These are phyloP conservation scores for Siniperca obscura DNA, from an alignment of 2,797 vertebrate genomes.

Conservation along the genomic window DNA sequence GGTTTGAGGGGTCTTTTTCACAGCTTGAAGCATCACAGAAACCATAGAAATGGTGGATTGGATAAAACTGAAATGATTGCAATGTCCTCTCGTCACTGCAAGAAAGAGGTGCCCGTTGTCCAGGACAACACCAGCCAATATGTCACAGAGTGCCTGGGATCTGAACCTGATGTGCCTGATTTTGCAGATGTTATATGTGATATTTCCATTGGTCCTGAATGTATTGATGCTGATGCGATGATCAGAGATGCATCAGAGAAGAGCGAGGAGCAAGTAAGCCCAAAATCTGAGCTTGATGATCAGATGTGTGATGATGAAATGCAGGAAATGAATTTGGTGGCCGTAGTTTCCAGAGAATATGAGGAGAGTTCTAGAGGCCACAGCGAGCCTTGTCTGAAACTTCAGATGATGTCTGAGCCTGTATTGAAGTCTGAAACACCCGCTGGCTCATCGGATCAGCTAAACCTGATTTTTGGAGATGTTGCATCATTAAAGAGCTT, in stretches of 20 bases:
- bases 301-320: conserved; percentile 53
- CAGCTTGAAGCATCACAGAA: conserved; percentile 93
- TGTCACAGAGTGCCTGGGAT: conserved; percentile 75
- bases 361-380: conserved; percentile 51
- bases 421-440: conserved; percentile 64
- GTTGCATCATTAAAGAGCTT: conserved; percentile 97
- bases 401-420: conserved; percentile 77
- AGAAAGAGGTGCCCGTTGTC: conserved; percentile 75
- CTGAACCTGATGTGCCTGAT: conserved; percentile 84
- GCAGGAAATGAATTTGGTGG: conserved; percentile 46
- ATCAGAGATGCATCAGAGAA: conserved; percentile 53
- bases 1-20: conserved; percentile 92
- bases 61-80: conserved; percentile 85
- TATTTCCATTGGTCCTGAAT: conserved; percentile 71
- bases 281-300: conserved; percentile 54
- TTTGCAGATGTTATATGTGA: conserved; percentile 63
- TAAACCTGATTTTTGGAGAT: conserved; percentile 89
- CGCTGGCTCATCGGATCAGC: conserved; percentile 86
- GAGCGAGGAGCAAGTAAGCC: conserved; percentile 52
- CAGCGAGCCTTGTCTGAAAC: conserved; percentile 72
- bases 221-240: conserved; percentile 58
- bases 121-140: conserved; percentile 65
- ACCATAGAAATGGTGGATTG: conserved; percentile 84
- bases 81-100: conserved; percentile 69
- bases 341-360: conserved; percentile 38